Conservation (phyloP, 2,888 invertebrate genomes). For the Amiota communis region DNA sequence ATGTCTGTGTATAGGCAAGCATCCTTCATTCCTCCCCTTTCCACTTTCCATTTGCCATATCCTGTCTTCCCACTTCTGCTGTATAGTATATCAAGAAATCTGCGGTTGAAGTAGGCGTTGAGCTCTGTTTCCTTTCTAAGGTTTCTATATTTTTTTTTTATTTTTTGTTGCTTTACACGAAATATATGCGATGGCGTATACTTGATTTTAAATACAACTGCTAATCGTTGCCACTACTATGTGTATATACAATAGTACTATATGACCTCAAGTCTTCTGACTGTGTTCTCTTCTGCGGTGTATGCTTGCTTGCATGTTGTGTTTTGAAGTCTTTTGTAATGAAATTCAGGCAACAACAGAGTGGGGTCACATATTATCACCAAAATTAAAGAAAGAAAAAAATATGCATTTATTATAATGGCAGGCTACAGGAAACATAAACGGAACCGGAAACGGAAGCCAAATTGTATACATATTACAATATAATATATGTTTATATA, state of each 20-base stretch:
- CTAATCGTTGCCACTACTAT: neutral
- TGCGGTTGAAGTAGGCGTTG: slow-evolving; percentile 7
- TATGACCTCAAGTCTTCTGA: no score
- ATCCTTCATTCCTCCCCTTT: neutral
- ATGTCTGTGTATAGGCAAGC: neutral
- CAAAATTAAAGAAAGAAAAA: no score
- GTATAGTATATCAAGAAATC: neutral
- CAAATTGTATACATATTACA: no score
- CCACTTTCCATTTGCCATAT: no score
- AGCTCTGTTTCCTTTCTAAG: neutral
- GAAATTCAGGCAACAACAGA: slow-evolving; percentile 6
- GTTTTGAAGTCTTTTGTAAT: neutral
- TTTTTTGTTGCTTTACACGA: neutral
- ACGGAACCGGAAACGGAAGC: neutral
- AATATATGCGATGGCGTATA: neutral
- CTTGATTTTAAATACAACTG: slow-evolving; percentile 22
- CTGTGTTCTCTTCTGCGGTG: no score
- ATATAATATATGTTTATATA: no score
- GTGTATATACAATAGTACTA: no score
- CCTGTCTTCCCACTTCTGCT: no score
- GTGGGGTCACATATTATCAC: no score
- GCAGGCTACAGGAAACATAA: neutral
- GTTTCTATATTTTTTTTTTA: neutral
- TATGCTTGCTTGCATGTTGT: no score
- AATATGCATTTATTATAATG: slow-evolving; percentile 5